Conservation (phyloP, 2,113 vertebrate genomes). For the Melierax canorus region DNA sequence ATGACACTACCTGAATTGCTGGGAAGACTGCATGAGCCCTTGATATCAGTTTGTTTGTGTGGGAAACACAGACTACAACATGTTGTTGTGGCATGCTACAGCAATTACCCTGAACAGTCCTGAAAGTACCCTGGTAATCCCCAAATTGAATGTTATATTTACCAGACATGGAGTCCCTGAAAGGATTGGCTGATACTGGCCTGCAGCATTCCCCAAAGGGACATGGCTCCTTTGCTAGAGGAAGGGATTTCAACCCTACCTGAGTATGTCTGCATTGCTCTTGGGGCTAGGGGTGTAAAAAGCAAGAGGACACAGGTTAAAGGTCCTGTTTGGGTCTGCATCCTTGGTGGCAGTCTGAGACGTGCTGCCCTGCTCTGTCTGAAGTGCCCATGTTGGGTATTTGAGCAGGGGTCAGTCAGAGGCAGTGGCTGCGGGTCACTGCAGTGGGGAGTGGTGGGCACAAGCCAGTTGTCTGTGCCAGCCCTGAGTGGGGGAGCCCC, state of each 20-base stretch:
- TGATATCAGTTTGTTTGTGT: conserved; percentile 13
- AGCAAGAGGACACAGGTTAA: not conserved
- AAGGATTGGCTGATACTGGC: conserved; percentile 34
- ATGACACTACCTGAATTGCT: not conserved
- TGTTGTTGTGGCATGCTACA: not conserved
- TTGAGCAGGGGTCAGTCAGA: not conserved
- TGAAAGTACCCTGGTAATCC: conserved; percentile 2
- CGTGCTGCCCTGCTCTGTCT: not conserved
- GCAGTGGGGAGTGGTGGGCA: not conserved
- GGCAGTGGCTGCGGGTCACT: not conserved
- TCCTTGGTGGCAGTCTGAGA: not conserved
- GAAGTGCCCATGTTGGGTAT: not conserved
- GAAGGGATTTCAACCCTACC: conserved; percentile 16
- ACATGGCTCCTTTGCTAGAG: not conserved
- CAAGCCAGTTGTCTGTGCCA: not conserved
- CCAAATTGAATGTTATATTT: conserved; percentile 17
- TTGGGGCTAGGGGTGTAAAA: not conserved
- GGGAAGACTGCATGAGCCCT: conserved; percentile 1
- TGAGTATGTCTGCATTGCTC: not conserved
- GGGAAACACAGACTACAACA: not conserved
- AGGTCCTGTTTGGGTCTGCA: not conserved
- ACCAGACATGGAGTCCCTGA: conserved; percentile 39
- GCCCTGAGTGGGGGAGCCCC: not conserved
- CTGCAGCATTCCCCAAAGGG: conserved; percentile 12
- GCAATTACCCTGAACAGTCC: conserved; percentile 28